A percentile compares a stretch with the other conserved stretches of the same genome.
Conservation (phyloP, 1,140 invertebrate species). For the Doryteuthis pealeii region DNA sequence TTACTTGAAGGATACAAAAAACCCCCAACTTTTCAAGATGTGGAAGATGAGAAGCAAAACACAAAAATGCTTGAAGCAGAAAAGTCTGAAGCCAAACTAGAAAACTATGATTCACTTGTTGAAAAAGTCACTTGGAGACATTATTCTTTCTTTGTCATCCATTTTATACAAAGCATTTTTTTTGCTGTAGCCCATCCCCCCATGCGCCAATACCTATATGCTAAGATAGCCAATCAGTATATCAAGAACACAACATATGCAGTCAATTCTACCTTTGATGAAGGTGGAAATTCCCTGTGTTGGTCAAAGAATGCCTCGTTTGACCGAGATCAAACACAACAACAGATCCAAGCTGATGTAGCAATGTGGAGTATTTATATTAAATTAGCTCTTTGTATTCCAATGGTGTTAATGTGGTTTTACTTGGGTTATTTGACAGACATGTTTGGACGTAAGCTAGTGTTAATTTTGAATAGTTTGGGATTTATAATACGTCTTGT, state of each 20-base stretch:
- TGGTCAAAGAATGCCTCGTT: neutral
- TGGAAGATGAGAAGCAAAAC: no score
- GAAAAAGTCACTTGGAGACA: constrained; percentile 3
- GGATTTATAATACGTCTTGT: neutral
- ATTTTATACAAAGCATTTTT: neutral
- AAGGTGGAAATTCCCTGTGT: neutral
- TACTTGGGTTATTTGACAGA: constrained; percentile 7
- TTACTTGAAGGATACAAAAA: no score
- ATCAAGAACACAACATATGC: neutral
- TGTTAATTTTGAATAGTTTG: neutral
- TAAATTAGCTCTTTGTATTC: neutral
- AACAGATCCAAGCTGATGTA: neutral
- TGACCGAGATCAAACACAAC: neutral
- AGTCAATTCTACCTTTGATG: neutral
- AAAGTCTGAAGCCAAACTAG: no score
- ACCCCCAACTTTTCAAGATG: no score
- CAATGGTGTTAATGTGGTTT: neutral
- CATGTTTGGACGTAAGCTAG: neutral
- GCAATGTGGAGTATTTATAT: neutral
- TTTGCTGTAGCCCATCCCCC: neutral
- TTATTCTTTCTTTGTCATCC: constrained; percentile 5
- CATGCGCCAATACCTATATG: neutral
- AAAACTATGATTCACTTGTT: no score
- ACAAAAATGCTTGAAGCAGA: no score
- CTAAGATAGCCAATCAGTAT: neutral